A percentile compares a stretch with the other conserved stretches of the same genome.
These are phyloP conservation scores for Novumbra hubbsi DNA, from an alignment of 2,797 vertebrate genomes.

Conservation along the genomic window DNA sequence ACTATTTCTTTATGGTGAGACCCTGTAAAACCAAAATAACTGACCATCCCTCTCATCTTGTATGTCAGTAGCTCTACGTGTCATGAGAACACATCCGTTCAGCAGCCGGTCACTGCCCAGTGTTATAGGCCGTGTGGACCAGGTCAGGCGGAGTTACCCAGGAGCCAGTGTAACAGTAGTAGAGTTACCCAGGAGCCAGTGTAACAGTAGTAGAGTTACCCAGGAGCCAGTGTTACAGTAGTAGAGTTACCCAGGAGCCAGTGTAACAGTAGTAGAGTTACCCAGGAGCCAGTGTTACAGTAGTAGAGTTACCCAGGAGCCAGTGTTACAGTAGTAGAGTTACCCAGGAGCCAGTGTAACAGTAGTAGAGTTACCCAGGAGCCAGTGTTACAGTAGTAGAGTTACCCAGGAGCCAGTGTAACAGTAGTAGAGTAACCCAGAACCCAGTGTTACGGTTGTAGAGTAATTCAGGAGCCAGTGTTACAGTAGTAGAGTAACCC, in stretches of 20 bases:
- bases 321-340: too few species aligned
- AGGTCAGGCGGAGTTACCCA: not conserved
- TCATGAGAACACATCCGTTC: not conserved
- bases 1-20: not conserved
- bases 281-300: too few species aligned
- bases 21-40: not conserved
- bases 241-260: too few species aligned
- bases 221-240: too few species aligned
- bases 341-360: too few species aligned
- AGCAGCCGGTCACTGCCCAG: not conserved
- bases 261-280: too few species aligned
- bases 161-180: not conserved
- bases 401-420: not conserved
- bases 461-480: not conserved
- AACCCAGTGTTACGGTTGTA: not conserved
- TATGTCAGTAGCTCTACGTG: not conserved
- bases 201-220: conserved; percentile 1
- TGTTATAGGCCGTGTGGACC: not conserved
- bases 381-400: not conserved
- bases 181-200: not conserved
- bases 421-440: not conserved
- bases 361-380: not conserved
- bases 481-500: not conserved
- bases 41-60: not conserved
- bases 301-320: too few species aligned